Evolutionary conservation across 1,140 invertebrate species (phyloP), one percentile per base, ranked within the genome.

Genomic region (Drosophila sp.): DNA sequence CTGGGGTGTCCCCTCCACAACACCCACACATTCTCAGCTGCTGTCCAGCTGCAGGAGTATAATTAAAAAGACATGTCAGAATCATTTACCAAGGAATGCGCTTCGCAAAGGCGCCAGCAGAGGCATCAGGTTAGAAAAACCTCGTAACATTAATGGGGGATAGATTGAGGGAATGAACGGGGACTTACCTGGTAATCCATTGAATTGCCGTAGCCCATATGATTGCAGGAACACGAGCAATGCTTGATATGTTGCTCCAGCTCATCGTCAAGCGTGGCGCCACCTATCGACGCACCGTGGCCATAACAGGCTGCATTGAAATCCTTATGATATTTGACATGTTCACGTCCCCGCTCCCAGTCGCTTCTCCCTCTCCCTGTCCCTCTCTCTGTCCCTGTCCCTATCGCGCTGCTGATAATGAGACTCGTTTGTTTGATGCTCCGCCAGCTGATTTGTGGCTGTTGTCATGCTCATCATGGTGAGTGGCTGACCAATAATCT

Each of bases 161-260:
- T n/a, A n/a, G n/a, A n/a, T n/a, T n/a, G n/a, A n/a, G n/a, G n/a
- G 16, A 34, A 2, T 27, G 32, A 16, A 14, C 6, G 32, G n/a
- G 18, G 29, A 78, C 93, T 93, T 92, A 97, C 96, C 95, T 97
- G 96, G 93, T 97, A 97, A 93, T 97, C 96, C 95, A 97, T 95
- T 91, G 96, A 97, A 93, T 97, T 97, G 74, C 96, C 96, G 92
- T 96, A 97, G 91, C 96, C 96, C 96, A 97, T 96, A 93, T 97
- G 96, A 93, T 97, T 96, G 93, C 96, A 97, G 78, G 96, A 96
- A 93, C 96, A 97, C 64, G 96, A 94, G 92, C 96, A 97, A 87
- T 95, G 94, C 92, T 96, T 95, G 91, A 97, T 97, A 93, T 97
- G 96, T 92, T 96, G 94, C 89, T 96, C 94, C 91, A 97, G 94